Evolutionary conservation across 64 coral and sea anemone genomes (phyloP), one percentile per base, ranked within the genome.

Genomic region (Montipora efflorescens): DNA sequence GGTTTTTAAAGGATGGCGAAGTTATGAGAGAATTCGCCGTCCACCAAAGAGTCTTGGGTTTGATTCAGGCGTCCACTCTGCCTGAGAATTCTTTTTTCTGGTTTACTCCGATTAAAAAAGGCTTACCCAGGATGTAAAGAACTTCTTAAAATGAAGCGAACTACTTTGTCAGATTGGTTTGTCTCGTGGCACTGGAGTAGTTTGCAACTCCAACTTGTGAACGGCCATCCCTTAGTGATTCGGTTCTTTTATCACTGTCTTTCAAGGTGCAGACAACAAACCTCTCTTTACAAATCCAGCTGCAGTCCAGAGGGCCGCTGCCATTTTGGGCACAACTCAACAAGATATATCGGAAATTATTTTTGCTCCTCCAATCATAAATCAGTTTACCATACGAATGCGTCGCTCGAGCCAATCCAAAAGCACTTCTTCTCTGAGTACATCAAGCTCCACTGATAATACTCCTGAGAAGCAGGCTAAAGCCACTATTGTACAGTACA

Each of bases 271-370:
- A n/a, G 98, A 99, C 58, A 96, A 93, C 98, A 99, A 96, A 36
- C 98, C 98, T n/a, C 88, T 91, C 74, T 99, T 99, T 83, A 76
- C 92, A 44, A 96, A 99, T 70, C 98, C 98, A 51, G 98, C 98
- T 14, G 95, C 95, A 43, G 87, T 96, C 11, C 98, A 99, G 70
- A 80, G 95, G 84, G 98, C 98, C 20, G 98, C 98, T 0, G 23
- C 95, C 53, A 93, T 91, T 4, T 48, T 99, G 0, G 95, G 98
- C 12, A 96, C 95, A 19, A 96, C 92, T 22, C 92, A 87, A 11
- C 92, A 96, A 47, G 98, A 99, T 78, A 92, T 99, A 22, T 81
- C 95, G 3, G 98, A 99, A 59, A 94, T 99, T 48, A 96, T 99
- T 80, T 99, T 99, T 92, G 98, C 98, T 18, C 98, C 98, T 78